These are phyloP conservation scores for Aphyosemion australe DNA, from an alignment of 2,113 vertebrate species.

Conservation along the genomic window DNA sequence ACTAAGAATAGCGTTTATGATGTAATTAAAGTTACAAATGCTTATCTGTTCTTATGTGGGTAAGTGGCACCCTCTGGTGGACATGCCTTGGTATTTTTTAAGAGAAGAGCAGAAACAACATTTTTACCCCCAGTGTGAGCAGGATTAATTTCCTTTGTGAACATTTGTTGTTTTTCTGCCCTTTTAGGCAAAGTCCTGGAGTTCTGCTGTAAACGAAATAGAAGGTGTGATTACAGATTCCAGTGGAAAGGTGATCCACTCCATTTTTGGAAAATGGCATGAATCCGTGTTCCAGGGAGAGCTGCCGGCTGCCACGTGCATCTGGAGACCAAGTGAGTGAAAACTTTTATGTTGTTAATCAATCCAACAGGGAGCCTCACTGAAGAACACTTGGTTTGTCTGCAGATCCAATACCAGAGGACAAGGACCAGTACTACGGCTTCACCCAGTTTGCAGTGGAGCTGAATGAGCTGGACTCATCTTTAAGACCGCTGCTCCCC, in stretches of 20 bases:
- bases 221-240: slow-evolving; percentile 89
- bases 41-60: background rate
- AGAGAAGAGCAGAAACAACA: background rate
- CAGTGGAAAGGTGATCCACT: slow-evolving; percentile 84
- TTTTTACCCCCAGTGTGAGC: background rate
- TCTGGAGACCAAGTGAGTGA: slow-evolving; percentile 97
- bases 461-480: slow-evolving; percentile 89
- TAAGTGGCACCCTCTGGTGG: slow-evolving; percentile 48
- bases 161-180: background rate
- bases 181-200: slow-evolving; percentile 87
- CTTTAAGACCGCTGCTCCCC: slow-evolving; percentile 83
- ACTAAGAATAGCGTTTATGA: background rate
- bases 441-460: slow-evolving; percentile 95
- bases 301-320: slow-evolving; percentile 85
- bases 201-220: slow-evolving; percentile 88
- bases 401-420: slow-evolving; percentile 89
- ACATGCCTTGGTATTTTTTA: background rate
- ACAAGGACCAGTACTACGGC: slow-evolving; percentile 91
- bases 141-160: no score
- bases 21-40: no score
- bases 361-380: no score
- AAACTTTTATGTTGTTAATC: background rate
- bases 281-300: slow-evolving; percentile 92
- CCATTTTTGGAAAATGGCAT: slow-evolving; percentile 94
- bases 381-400: slow-evolving; percentile 5